A percentile compares a stretch with the other conserved stretches of the same genome.
Evolutionary conservation across 2,797 vertebrate species (phyloP).

Genomic region (Eulemur albifrons): DNA sequence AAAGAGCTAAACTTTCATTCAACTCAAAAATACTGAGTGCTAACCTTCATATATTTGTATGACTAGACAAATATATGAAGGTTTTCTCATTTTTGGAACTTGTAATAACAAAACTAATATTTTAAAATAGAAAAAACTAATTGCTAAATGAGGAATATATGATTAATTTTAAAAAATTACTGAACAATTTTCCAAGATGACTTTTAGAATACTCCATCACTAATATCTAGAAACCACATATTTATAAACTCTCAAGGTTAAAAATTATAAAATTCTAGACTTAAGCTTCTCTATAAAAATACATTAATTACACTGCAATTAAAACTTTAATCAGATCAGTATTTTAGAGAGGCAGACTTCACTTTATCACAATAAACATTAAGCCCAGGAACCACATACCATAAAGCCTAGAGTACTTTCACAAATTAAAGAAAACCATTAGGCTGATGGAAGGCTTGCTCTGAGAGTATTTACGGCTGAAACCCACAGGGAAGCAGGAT

Average conservation of each 20-base stretch:
- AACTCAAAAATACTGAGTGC: slow-evolving; percentile 20
- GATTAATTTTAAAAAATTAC: slow-evolving; percentile 13
- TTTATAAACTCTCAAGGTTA: slow-evolving; percentile 19
- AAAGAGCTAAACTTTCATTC: background rate
- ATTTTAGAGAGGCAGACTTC: slow-evolving; percentile 60
- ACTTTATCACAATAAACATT: slow-evolving; percentile 70
- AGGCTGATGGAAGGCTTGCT: slow-evolving; percentile 63
- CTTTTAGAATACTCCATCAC: background rate
- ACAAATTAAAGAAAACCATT: slow-evolving; percentile 77
- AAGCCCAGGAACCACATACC: slow-evolving; percentile 31
- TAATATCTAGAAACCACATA: slow-evolving; percentile 36
- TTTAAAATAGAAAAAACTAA: slow-evolving; percentile 41
- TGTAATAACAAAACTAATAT: slow-evolving; percentile 43
- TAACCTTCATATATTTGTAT: slow-evolving; percentile 25
- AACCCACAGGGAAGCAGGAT: slow-evolving; percentile 39
- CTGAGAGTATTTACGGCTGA: slow-evolving; percentile 54
- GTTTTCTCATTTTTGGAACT: slow-evolving; percentile 9
- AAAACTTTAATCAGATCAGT: slow-evolving; percentile 77
- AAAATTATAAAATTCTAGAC: slow-evolving; percentile 48
- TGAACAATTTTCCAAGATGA: background rate
- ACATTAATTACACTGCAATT: slow-evolving; percentile 71
- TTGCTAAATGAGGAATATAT: slow-evolving; percentile 29
- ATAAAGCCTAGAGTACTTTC: slow-evolving; percentile 10
- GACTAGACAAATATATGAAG: background rate
- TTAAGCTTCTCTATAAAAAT: slow-evolving; percentile 70